Base-by-base conservation (phyloP, 2,797 vertebrate species). In the Sciurus carolinensis region DNA sequence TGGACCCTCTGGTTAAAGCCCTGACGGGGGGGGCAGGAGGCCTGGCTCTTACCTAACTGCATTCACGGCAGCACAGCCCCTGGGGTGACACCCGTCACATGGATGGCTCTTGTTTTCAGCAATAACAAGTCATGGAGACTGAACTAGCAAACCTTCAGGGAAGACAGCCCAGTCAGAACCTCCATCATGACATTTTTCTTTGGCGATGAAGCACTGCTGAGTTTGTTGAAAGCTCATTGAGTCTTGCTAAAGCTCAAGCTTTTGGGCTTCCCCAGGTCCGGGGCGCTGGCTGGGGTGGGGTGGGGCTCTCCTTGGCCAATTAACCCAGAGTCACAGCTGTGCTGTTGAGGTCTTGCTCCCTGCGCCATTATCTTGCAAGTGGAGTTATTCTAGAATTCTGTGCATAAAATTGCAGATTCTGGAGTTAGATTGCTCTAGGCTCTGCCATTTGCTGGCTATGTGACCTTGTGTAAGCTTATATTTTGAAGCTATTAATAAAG, bases 101-200 rank as follows among this genome's bases (percentile, higher is more conserved):
- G 59, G 33, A 91, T 17, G 67, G 77, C 26, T 59, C 75, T 80
- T 86, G 79, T 86, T 97, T 95, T 90, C 83, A 69, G 85, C 88
- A 97, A 67, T 98, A 98, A 98, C 98, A 98, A 98, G 98, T 98
- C 98, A 98, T 98, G 95, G 97, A 98, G 98, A 98, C 92, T 95
- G 97, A 98, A 98, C 97, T 94, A 95, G 94, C 96, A 98, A 97
- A 96, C 98, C 98, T 98, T 96, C 66, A 81, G 98, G 97, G 98
- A 98, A 96, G 98, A 98, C 96, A 96, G 97, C 94, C 95, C 97
- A 96, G 98, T 96, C 89, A 91, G 97, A 97, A 91, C 64, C 62
- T 94, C 73, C 82, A 67, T 96, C 98, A 98, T 98, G 98, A 93
- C 93, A 97, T 98, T 97, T 97, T 93, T 98, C 98, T 98, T 98